These are phyloP conservation scores for Salarias fasciatus DNA, from an alignment of 2,797 vertebrate species.

Conservation along the genomic window DNA sequence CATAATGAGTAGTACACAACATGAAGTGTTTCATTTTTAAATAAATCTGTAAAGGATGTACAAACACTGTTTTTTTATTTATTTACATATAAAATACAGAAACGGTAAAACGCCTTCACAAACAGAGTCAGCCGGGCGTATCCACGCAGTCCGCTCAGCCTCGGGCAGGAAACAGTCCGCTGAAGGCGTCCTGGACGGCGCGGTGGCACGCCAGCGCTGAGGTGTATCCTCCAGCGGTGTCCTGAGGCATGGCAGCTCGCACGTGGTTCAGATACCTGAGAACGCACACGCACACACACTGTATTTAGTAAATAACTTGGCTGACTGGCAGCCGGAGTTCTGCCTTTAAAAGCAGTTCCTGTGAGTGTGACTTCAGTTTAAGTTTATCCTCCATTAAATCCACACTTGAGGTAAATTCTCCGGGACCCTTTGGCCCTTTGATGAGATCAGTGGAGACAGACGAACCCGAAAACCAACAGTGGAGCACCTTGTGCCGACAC, in stretches of 20 bases:
- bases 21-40: constrained; percentile 35
- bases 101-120: constrained; percentile 24
- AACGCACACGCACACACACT: constrained; percentile 59
- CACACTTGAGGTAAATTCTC: constrained; percentile 65
- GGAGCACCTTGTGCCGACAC: constrained; percentile 70
- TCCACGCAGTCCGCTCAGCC: constrained; percentile 29
- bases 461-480: constrained; percentile 54
- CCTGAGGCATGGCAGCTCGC: constrained; percentile 89
- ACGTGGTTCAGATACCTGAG: constrained; percentile 96
- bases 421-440: constrained; percentile 52
- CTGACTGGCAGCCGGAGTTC: constrained; percentile 49
- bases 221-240: constrained; percentile 94
- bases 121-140: too few relatives aligned
- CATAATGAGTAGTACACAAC: too few relatives aligned
- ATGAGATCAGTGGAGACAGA: constrained; percentile 65
- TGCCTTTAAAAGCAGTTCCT: constrained; percentile 46
- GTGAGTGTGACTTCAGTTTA: constrained; percentile 47
- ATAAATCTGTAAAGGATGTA: constrained; percentile 41
- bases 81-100: constrained; percentile 64
- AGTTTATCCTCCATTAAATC: constrained; percentile 67
- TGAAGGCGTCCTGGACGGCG: constrained; percentile 96
- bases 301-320: constrained; percentile 57
- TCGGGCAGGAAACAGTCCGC: constrained; percentile 85
- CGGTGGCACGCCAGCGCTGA: constrained; percentile 94
- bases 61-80: constrained; percentile 46